Percentiles rank a stretch among this genome's conserved stretches.
phyloP scores from a whole-genome alignment of 1,140 invertebrate species.

The Monochamus saltuarius region DNA sequence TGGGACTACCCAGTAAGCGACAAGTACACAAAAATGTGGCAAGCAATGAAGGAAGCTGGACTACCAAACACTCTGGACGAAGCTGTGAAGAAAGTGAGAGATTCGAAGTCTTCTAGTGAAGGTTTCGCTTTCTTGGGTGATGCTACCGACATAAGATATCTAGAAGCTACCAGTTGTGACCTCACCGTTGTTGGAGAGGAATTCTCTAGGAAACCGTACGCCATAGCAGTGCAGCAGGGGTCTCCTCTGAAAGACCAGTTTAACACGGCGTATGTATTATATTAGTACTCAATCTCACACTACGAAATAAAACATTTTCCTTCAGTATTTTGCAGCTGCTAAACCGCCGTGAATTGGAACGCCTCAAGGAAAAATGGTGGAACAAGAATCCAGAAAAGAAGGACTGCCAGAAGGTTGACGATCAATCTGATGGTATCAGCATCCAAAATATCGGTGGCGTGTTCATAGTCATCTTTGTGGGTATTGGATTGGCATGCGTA shows the following conservation, averaged over 20 bases:
- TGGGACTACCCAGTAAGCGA: conserved; percentile 99
- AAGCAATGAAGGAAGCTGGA: conserved; percentile 89
- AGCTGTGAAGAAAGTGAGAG: conserved; percentile 76
- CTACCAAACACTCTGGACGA: conserved; percentile 76
- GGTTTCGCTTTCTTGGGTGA: conserved; percentile 93
- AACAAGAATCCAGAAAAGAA: conserved; percentile 76
- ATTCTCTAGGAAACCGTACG: conserved; percentile 95
- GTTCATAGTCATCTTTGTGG: conserved; percentile 94
- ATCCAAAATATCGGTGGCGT: conserved; percentile 97
- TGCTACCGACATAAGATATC: conserved; percentile 88
- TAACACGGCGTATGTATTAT: conserved; percentile 76
- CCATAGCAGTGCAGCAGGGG: conserved; percentile 93
- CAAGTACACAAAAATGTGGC: conserved; percentile 98
- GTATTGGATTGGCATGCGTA: conserved; percentile 86
- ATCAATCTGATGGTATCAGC: conserved; percentile 94
- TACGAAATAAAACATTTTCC: conserved; percentile 21
- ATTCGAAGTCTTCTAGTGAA: conserved; percentile 72
- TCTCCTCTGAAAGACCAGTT: conserved; percentile 90
- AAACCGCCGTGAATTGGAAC: conserved; percentile 89
- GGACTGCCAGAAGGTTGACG: conserved; percentile 83
- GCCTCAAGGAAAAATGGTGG: conserved; percentile 96
- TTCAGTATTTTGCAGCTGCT: conserved; percentile 86
- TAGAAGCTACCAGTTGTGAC: conserved; percentile 84
- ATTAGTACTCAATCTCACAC: too few relatives aligned
- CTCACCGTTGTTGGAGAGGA: conserved; percentile 90